Base-by-base conservation (phyloP, 1,140 invertebrate species). In the Nephotettix cincticeps region DNA sequence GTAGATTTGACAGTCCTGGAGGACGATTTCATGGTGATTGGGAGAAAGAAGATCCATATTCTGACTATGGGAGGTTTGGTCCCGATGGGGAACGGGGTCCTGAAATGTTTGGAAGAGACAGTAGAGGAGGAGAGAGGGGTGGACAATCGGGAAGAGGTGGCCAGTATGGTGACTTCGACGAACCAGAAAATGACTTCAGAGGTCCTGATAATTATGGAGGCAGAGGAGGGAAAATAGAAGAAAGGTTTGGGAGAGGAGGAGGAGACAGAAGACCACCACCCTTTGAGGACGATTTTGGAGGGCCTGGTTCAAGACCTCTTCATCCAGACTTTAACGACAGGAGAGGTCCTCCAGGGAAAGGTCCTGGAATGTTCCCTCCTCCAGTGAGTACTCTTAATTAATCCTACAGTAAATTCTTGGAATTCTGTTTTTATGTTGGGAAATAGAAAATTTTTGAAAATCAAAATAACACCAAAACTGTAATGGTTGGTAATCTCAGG, bases 291-390 rank as follows among this genome's bases (percentile, higher is more conserved):
- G 68, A 54, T 30, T 36, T 30, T 13, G 14, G 25, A 68, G 45
- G 64, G 0, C 27, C 25, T 13, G 51, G 69, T 17, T 56, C 30
- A 17, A 63, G 70, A 51, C 32, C 32, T 71, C n/a, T n/a, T 61
- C 23, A 6, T 4, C 56, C 56, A 51, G 21, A 51, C 56, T 27
- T 27, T 61, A n/a, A 61, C 9, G n/a, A 51, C 19, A 21, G 47
- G 21, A 51, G 47, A 21, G 21, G 47, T 11, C 47, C 47, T 9
- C 47, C 47, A 51, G 21, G 21, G 3, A 51, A 51, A 51, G 47
- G 47, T n/a, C 47, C 47, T 11, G 56, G 56, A 27, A 11, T 61
- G 13, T 23, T 61, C 23, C 56, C 56, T 6, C 13, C 19, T 11
- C 56, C 56, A 6, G 56, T 61, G 27, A 61, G 56, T 61, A 61